Base-by-base conservation (phyloP, 2,113 vertebrate species). In the Zapornia atra region DNA sequence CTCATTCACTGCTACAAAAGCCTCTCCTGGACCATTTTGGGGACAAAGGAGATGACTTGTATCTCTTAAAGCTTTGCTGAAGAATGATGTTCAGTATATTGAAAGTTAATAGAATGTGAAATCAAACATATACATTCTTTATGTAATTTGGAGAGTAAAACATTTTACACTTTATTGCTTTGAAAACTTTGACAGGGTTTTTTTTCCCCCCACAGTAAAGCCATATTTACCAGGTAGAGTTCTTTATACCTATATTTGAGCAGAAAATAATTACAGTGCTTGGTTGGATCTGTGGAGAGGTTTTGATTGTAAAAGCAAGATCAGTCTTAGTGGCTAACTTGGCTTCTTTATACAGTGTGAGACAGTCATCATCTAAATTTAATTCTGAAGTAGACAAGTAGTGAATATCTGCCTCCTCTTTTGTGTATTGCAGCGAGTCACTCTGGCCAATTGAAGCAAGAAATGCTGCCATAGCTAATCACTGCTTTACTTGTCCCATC, bases 401-500 rank as follows among this genome's bases (percentile, higher is more conserved):
- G 24, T 57, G 51, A 94, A 3, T 53, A 4, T 2, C 34, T 60
- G 40, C 33, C 34, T 31, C n/a, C 63, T 86, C 28, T 91, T 40
- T 19, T 82, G 15, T 93, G 89, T 77, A 44, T 97, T 53, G 22
- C 98, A 99, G 99, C 9, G 99, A 99, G 94, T 98, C 98, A 18
- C 97, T 99, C 98, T 99, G 99, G 99, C 97, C 99, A 0, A 96
- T 99, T 28, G 99, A 99, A 92, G 99, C 99, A 50, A 98, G 99
- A 81, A 99, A 99, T 6, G 99, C 99, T 34, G 99, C 99, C 34
- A 99, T 99, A 40, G 99, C 99, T 46, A 99, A 99, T 59, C 99
- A 99, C 96, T 99, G 99, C 90, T 99, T 99, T 80, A 99, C 99
- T 1, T 99, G 99, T 36, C 98, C 99, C 79, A 99, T 99, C 98